These are phyloP conservation scores for Calephelis perditalis DNA, from an alignment of 2,888 invertebrate genomes.

Conservation along the genomic window DNA sequence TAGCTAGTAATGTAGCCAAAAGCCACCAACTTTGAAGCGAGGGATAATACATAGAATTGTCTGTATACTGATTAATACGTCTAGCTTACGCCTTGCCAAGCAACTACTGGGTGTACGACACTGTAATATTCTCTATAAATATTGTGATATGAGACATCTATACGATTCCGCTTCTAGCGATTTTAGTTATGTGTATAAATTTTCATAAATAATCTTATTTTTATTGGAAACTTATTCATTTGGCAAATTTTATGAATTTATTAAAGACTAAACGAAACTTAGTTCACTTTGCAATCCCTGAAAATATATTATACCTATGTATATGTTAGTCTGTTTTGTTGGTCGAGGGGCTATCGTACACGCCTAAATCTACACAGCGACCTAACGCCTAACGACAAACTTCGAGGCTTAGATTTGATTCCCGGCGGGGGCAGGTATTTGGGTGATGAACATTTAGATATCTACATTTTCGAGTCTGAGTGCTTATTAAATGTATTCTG, in stretches of 20 bases:
- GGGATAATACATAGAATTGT: not conserved
- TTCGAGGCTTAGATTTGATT: no score
- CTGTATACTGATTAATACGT: conserved; percentile 10
- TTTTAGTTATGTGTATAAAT: not conserved
- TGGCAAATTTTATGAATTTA: not conserved
- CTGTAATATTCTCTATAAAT: conserved; percentile 7
- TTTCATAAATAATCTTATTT: not conserved
- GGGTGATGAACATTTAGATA: no score
- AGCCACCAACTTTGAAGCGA: not conserved
- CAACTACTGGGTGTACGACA: conserved; percentile 10
- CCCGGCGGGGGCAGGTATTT: no score
- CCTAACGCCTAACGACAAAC: no score
- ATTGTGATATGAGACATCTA: conserved; percentile 9
- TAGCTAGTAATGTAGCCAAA: not conserved
- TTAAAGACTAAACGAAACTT: no score
- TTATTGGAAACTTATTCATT: conserved; percentile 15
- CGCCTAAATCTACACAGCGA: no score
- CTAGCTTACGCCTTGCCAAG: not conserved
- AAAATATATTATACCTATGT: no score
- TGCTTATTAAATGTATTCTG: no score
- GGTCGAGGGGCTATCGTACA: no score
- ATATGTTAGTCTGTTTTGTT: no score
- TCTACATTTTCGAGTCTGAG: no score
- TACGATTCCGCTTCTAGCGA: conserved; percentile 4
- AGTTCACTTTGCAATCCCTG: no score